Conservation (phyloP, 2,888 invertebrate genomes). For the Coleophora deauratella region DNA sequence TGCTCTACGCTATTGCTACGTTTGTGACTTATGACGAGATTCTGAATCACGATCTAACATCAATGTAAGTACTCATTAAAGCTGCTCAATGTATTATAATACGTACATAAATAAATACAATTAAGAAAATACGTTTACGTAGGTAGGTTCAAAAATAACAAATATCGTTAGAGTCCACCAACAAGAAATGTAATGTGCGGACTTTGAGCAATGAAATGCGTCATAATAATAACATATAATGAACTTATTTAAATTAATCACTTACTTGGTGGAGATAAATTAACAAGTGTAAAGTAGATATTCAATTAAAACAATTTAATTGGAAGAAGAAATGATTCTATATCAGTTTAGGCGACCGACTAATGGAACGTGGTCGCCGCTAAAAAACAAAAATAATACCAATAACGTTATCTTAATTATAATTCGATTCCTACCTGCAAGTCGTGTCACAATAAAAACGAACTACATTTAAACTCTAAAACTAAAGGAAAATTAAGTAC, state of each 20-base stretch:
- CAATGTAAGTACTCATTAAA: slow-evolving; percentile 73
- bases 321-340: too few relatives aligned
- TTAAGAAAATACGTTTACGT: slow-evolving; percentile 46
- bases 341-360: too few relatives aligned
- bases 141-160: slow-evolving; percentile 48
- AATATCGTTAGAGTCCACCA: slow-evolving; percentile 52
- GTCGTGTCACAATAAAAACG: slow-evolving; percentile 54
- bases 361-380: too few relatives aligned
- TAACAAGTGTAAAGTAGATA: slow-evolving; percentile 51
- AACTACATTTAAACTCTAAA: slow-evolving; percentile 56
- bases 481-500: slow-evolving; percentile 58
- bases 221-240: slow-evolving; percentile 39
- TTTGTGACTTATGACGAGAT: slow-evolving; percentile 74
- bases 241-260: slow-evolving; percentile 27
- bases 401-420: slow-evolving; percentile 50
- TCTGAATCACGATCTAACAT: slow-evolving; percentile 73
- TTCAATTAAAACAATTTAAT: slow-evolving; percentile 18
- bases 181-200: slow-evolving; percentile 36
- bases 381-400: slow-evolving; percentile 34
- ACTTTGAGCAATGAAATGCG: slow-evolving; percentile 64
- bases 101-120: slow-evolving; percentile 68
- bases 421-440: slow-evolving; percentile 63
- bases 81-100: slow-evolving; percentile 70
- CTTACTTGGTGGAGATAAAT: slow-evolving; percentile 51
- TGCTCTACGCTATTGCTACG: slow-evolving; percentile 67